phyloP scores from a whole-genome alignment of 2,888 invertebrate genomes.

The Melanostoma scalare region DNA sequence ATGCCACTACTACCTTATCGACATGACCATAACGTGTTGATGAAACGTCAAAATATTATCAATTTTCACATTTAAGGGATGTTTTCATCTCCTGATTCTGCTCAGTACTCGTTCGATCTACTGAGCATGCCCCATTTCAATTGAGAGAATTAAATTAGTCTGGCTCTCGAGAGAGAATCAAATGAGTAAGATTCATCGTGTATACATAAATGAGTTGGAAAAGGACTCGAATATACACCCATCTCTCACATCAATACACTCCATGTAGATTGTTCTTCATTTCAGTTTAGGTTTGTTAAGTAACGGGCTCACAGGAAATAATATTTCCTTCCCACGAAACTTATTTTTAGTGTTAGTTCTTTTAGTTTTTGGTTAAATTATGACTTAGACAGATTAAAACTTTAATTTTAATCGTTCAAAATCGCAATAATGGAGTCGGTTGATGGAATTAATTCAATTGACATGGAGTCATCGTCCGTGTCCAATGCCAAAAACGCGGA shows the following conservation, averaged over 20 bases:
- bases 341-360: constrained; percentile 34
- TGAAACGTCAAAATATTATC: constrained; percentile 37
- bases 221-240: constrained; percentile 62
- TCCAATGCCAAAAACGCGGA: constrained; percentile 85
- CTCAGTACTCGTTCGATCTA: constrained; percentile 30
- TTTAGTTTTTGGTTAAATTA: constrained; percentile 30
- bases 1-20: constrained; percentile 43
- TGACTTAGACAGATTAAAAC: constrained; percentile 26
- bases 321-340: constrained; percentile 32
- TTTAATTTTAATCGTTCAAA: not conserved
- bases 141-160: constrained; percentile 4
- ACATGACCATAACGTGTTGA: not conserved
- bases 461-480: constrained; percentile 87
- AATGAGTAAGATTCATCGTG: constrained; percentile 39
- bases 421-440: constrained; percentile 89
- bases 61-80: constrained; percentile 40
- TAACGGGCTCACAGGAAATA: constrained; percentile 53
- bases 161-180: constrained; percentile 10
- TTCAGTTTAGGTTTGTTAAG: constrained; percentile 69
- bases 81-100: constrained; percentile 55
- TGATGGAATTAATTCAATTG: constrained; percentile 90
- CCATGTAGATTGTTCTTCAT: constrained; percentile 39
- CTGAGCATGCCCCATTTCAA: constrained; percentile 55
- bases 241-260: constrained; percentile 44
- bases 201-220: constrained; percentile 58